Evolutionary conservation across 2,888 invertebrate species (phyloP).

Genomic region (Cremastinae sp.): DNA sequence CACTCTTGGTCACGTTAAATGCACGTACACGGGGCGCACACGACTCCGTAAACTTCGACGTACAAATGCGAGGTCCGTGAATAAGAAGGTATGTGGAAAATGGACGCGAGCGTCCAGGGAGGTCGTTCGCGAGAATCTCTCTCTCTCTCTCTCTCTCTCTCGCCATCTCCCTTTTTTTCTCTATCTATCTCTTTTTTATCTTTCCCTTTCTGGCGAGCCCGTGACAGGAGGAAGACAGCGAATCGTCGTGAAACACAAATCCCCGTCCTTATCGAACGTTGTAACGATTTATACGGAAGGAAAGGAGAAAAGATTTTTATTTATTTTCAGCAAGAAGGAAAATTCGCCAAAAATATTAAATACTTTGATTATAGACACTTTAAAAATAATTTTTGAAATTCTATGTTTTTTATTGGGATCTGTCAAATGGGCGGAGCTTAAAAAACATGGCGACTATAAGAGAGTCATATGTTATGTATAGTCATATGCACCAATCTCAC

Average conservation of each 20-base stretch:
- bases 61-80: not conserved
- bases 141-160: not conserved
- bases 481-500: too few species aligned
- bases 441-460: too few species aligned
- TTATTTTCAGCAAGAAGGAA: constrained; percentile 1
- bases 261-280: constrained; percentile 19
- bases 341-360: not conserved
- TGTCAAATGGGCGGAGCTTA: too few species aligned
- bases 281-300: constrained; percentile 19
- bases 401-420: too few species aligned
- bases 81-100: constrained; percentile 20
- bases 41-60: not conserved
- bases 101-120: constrained; percentile 35
- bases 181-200: not conserved
- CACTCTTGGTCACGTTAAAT: constrained; percentile 26
- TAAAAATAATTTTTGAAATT: too few species aligned
- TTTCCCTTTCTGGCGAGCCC: constrained; percentile 19
- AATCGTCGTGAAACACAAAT: constrained; percentile 45
- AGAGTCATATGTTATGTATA: too few species aligned
- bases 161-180: not conserved
- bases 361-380: too few species aligned
- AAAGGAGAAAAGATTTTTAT: constrained; percentile 8
- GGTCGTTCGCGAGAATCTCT: constrained; percentile 49
- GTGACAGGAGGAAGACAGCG: constrained; percentile 44
- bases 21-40: not conserved